Conservation (phyloP, 2,888 invertebrate species). For the Epinotia ramella region DNA sequence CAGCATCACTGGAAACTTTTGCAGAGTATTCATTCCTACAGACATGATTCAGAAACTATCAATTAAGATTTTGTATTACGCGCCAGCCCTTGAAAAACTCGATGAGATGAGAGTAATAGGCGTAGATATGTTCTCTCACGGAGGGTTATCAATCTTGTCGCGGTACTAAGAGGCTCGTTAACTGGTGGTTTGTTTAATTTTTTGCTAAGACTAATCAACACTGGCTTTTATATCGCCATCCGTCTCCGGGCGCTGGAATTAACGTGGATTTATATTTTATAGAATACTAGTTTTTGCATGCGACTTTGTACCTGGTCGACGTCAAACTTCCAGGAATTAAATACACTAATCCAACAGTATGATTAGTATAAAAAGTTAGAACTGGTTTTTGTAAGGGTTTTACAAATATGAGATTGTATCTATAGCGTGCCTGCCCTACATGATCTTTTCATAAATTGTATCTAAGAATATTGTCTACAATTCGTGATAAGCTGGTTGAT, state of each 20-base stretch:
- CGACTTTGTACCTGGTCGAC: not conserved
- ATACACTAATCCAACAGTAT: no score
- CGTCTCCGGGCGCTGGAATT: slow-evolving; percentile 31
- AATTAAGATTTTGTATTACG: not conserved
- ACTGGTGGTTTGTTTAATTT: slow-evolving; percentile 44
- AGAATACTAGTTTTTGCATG: not conserved
- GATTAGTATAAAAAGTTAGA: not conserved
- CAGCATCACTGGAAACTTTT: not conserved
- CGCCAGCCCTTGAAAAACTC: slow-evolving; percentile 16
- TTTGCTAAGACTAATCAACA: slow-evolving; percentile 43
- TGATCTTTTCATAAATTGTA: no score
- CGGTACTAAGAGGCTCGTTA: slow-evolving; percentile 44
- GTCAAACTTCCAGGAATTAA: no score
- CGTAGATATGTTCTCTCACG: slow-evolving; percentile 18
- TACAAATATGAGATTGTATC: no score
- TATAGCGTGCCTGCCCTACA: no score
- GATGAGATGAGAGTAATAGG: slow-evolving; percentile 10
- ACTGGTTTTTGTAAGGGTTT: no score
- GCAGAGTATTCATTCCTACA: not conserved
- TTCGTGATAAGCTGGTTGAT: no score
- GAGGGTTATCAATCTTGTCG: slow-evolving; percentile 44
- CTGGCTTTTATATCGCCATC: slow-evolving; percentile 42
- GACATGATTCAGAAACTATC: not conserved
- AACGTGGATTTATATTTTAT: slow-evolving; percentile 21
- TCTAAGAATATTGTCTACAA: no score